Percentiles rank a stretch among this genome's conserved stretches.
Conservation (phyloP, 2,113 vertebrate species). For the Taxidea taxus region DNA sequence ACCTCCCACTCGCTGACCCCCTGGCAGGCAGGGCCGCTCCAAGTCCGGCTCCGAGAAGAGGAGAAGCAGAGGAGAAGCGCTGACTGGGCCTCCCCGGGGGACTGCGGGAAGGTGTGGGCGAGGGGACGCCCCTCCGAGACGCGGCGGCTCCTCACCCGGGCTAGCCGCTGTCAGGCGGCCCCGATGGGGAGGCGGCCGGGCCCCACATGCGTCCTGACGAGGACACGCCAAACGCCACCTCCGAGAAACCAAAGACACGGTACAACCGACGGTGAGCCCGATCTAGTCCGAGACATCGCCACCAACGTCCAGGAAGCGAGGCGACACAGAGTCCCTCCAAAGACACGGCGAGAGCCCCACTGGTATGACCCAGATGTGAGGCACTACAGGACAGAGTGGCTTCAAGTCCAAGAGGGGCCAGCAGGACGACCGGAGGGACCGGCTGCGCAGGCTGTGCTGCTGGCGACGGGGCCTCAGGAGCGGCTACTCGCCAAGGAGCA, state of each 20-base stretch:
- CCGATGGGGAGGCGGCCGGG: accelerated
- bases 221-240: too few relatives aligned
- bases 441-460: too few relatives aligned
- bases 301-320: neutral
- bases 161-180: too few relatives aligned
- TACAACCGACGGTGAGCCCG: neutral
- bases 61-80: neutral
- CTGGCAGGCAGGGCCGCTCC: neutral
- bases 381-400: neutral
- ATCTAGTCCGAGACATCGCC: too few relatives aligned
- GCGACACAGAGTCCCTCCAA: neutral
- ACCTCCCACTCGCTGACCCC: neutral
- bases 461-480: neutral
- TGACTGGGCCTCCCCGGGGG: neutral
- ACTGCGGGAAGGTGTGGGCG: accelerated
- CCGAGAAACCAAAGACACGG: neutral
- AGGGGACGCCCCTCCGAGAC: too few relatives aligned
- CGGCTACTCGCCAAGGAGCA: accelerated
- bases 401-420: neutral
- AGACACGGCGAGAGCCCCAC: neutral
- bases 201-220: accelerated
- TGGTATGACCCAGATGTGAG: neutral
- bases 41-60: neutral
- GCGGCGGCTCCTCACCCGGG: neutral
- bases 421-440: neutral